Evolutionary conservation across 2,888 invertebrate species (phyloP).

Genomic region (Sialis fuliginosa): DNA sequence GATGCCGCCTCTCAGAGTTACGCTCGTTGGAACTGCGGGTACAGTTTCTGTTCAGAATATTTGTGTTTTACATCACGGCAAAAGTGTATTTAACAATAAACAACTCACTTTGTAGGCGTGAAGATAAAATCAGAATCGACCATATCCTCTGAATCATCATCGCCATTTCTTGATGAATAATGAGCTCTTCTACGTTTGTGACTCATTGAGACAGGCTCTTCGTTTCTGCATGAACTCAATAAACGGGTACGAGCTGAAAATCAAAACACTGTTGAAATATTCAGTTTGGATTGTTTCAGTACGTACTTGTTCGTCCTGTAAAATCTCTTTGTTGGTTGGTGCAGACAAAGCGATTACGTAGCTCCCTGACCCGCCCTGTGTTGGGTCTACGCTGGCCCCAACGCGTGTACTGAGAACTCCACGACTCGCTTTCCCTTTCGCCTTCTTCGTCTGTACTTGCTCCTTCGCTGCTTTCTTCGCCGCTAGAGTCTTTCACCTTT

Average conservation of each 20-base stretch:
- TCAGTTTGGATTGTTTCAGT: neutral
- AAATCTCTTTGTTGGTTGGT: conserved; percentile 16
- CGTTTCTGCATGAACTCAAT: neutral
- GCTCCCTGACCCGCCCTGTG: conserved; percentile 13
- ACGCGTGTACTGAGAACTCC: conserved; percentile 14
- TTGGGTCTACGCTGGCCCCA: conserved; percentile 4
- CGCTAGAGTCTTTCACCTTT: conserved; percentile 1
- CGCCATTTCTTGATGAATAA: conserved; percentile 12
- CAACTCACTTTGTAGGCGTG: neutral
- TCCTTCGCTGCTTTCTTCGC: conserved; percentile 1
- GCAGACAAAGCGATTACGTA: conserved; percentile 19
- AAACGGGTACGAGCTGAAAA: neutral
- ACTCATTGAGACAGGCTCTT: neutral
- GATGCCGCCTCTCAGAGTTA: too few relatives aligned
- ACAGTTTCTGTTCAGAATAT: neutral
- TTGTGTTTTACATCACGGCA: neutral
- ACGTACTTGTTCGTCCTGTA: conserved; percentile 10
- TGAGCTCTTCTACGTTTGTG: conserved; percentile 15
- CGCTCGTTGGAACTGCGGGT: neutral
- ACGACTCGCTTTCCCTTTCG: conserved; percentile 16
- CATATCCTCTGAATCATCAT: conserved; percentile 1
- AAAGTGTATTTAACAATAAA: too few relatives aligned
- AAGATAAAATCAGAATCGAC: neutral
- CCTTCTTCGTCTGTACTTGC: conserved; percentile 1
- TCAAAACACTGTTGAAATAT: neutral